Conservation (phyloP, 2,888 invertebrate genomes). For the Antitype chi region DNA sequence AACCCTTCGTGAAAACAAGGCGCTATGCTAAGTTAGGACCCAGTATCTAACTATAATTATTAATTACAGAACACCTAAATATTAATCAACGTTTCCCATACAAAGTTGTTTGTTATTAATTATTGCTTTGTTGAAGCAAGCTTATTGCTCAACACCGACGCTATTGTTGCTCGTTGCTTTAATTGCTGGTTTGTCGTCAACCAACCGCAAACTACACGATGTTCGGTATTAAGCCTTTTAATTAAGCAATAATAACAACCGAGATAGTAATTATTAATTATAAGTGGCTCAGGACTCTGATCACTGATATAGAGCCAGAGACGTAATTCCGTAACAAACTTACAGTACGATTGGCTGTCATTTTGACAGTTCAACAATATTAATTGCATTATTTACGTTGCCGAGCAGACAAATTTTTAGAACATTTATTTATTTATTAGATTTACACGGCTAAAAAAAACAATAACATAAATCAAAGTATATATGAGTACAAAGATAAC, state of each 20-base stretch:
- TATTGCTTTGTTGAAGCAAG: constrained; percentile 19
- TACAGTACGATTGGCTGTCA: no score
- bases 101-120: constrained; percentile 46
- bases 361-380: no score
- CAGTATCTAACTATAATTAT: not conserved
- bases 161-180: constrained; percentile 31
- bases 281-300: constrained; percentile 8
- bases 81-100: constrained; percentile 10
- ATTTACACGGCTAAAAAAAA: no score
- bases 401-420: no score
- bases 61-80: constrained; percentile 2
- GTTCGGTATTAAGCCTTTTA: constrained; percentile 38
- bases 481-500: no score
- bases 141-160: constrained; percentile 20
- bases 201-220: constrained; percentile 10
- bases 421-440: no score
- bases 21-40: no score
- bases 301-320: not conserved
- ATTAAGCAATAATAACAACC: constrained; percentile 34
- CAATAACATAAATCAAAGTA: no score
- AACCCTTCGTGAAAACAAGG: not conserved
- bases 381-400: no score
- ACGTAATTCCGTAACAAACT: no score
- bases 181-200: constrained; percentile 34
- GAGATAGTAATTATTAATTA: constrained; percentile 20